Conservation (phyloP, 2,888 invertebrate genomes). For the Nematopogon swammerdamellus region DNA sequence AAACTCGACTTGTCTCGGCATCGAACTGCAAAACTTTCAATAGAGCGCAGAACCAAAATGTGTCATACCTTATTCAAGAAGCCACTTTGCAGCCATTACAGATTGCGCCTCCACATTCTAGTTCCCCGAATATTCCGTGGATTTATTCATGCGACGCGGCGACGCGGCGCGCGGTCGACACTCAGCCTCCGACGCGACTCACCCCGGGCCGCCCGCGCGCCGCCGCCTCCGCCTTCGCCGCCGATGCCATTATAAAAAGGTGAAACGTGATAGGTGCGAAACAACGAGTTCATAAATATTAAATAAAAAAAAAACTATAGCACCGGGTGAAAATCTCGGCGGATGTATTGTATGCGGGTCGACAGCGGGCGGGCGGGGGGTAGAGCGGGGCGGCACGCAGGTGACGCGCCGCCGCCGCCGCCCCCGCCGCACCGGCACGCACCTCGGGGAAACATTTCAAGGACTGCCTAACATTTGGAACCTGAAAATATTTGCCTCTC, state of each 20-base stretch:
- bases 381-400: constrained; percentile 12
- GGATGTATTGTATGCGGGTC: constrained; percentile 34
- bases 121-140: neutral
- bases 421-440: constrained; percentile 16
- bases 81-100: neutral
- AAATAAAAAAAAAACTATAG: constrained; percentile 39
- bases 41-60: too few species aligned
- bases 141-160: neutral
- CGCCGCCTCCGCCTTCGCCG: neutral
- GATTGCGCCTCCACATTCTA: neutral
- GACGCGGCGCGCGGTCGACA: too few species aligned
- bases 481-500: constrained; percentile 37
- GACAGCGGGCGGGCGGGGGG: neutral
- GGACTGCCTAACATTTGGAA: constrained; percentile 27
- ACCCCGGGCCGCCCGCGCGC: neutral
- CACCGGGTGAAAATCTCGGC: constrained; percentile 35
- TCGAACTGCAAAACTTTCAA: too few species aligned
- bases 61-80: neutral
- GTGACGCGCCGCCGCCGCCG: constrained; percentile 15
- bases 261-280: constrained; percentile 32
- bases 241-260: constrained; percentile 36
- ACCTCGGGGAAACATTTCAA: constrained; percentile 33
- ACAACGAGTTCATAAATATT: constrained; percentile 43
- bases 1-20: too few species aligned
- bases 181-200: too few species aligned